Percentiles rank a stretch among this genome's conserved stretches.
Conservation (phyloP, 2,888 invertebrate species). For the Caenorhabditis sp. region DNA sequence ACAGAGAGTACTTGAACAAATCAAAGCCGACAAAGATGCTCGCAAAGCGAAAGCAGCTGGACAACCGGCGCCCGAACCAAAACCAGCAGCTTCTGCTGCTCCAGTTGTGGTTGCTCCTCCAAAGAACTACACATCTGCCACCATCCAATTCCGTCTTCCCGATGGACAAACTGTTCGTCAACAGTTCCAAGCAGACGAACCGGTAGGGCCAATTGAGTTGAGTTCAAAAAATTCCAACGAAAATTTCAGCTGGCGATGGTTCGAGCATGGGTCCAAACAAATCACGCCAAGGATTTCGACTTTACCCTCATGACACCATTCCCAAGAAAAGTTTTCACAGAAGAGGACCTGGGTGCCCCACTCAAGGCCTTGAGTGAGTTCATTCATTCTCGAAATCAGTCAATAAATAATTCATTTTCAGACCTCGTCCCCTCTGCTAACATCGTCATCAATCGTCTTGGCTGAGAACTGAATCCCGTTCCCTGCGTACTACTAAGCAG, state of each 20-base stretch:
- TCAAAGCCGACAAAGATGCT: conserved; percentile 90
- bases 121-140: conserved; percentile 69
- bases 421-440: conserved; percentile 64
- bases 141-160: conserved; percentile 87
- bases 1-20: conserved; percentile 91
- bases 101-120: conserved; percentile 52
- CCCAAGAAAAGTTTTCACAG: conserved; percentile 91
- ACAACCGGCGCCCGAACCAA: conserved; percentile 20
- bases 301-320: conserved; percentile 94
- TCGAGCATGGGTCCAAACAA: conserved; percentile 91
- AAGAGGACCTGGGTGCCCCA: conserved; percentile 93
- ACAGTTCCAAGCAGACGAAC: conserved; percentile 91
- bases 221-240: neutral
- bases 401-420: conserved; percentile 22
- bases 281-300: conserved; percentile 88
- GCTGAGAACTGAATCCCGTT: neutral
- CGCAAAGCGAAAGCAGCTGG: conserved; percentile 43
- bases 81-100: conserved; percentile 25
- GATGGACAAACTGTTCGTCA: conserved; percentile 89
- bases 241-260: conserved; percentile 89
- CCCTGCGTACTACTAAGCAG: conserved; percentile 7
- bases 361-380: conserved; percentile 89
- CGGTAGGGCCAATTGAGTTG: conserved; percentile 33
- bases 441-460: conserved; percentile 49
- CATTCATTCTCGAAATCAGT: neutral